phyloP scores from a whole-genome alignment of 2,888 invertebrate species.

The Apodemia mormo region DNA sequence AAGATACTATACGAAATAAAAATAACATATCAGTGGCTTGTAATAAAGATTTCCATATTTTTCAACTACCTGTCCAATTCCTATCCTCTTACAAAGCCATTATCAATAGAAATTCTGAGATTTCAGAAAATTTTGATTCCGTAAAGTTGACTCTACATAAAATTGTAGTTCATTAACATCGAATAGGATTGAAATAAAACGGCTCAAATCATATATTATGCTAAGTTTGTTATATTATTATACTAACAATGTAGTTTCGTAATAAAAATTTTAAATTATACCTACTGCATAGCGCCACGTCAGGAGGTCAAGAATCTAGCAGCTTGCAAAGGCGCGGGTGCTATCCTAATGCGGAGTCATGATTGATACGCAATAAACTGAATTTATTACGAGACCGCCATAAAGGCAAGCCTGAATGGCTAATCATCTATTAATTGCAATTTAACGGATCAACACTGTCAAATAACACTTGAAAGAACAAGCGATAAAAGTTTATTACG shows the following conservation, averaged over 20 bases:
- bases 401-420: conserved; percentile 66
- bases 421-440: conserved; percentile 76
- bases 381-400: conserved; percentile 71
- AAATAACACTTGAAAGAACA: conserved; percentile 73
- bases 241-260: conserved; percentile 18
- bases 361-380: conserved; percentile 74
- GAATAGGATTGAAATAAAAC: not conserved
- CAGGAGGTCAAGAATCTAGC: conserved; percentile 43
- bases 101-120: not conserved
- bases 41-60: not conserved
- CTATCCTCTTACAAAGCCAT: not conserved
- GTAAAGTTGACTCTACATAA: not conserved
- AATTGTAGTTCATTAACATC: no score
- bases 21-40: no score
- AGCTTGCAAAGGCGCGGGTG: conserved; percentile 34
- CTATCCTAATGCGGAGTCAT: conserved; percentile 38
- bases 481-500: conserved; percentile 65
- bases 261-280: conserved; percentile 44
- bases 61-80: not conserved
- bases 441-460: conserved; percentile 74
- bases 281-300: conserved; percentile 32
- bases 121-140: not conserved
- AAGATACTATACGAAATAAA: no score
- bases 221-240: not conserved
- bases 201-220: not conserved